A percentile compares a stretch with the other conserved stretches of the same genome.
Conservation (phyloP, 2,113 vertebrate genomes). For the Hippocampus mohnikei region DNA sequence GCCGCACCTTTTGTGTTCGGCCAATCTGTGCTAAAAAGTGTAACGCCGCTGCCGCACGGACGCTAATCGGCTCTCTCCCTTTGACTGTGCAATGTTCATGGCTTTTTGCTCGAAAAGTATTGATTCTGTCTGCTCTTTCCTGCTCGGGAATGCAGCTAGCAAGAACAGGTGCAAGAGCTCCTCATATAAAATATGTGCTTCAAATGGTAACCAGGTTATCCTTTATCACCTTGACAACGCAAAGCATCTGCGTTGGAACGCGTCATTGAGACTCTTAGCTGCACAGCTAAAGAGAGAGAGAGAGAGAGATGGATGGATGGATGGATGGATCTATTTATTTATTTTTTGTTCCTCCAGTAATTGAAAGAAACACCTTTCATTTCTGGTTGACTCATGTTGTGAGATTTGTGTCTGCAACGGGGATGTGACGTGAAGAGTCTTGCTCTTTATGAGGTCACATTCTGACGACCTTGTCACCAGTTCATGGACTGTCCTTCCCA, state of each 20-base stretch:
- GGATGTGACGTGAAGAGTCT: slow-evolving; percentile 27
- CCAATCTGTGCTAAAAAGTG: too few species aligned
- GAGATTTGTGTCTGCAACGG: slow-evolving; percentile 29
- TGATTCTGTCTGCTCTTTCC: too few species aligned
- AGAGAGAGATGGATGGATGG: too few species aligned
- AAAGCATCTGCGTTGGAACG: slow-evolving; percentile 51
- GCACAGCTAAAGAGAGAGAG: slow-evolving; percentile 40
- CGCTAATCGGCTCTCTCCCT: too few species aligned
- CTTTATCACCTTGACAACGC: slow-evolving; percentile 50
- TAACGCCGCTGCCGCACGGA: too few species aligned
- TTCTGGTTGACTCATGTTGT: slow-evolving; percentile 39
- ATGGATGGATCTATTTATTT: too few species aligned
- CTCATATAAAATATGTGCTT: slow-evolving; percentile 16
- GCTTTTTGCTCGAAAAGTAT: too few species aligned
- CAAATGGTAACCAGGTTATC: slow-evolving; percentile 50
- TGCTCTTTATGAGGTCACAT: not conserved
- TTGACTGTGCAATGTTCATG: too few species aligned
- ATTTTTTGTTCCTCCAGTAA: slow-evolving; percentile 11
- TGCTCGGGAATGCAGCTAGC: too few species aligned
- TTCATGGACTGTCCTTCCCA: not conserved
- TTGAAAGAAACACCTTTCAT: slow-evolving; percentile 24
- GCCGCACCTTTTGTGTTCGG: too few species aligned
- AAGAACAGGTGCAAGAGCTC: slow-evolving; percentile 21
- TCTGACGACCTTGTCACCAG: not conserved
- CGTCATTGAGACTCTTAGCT: slow-evolving; percentile 56